Conservation (phyloP, 1,140 invertebrate genomes). For the Drosophila obscura region DNA sequence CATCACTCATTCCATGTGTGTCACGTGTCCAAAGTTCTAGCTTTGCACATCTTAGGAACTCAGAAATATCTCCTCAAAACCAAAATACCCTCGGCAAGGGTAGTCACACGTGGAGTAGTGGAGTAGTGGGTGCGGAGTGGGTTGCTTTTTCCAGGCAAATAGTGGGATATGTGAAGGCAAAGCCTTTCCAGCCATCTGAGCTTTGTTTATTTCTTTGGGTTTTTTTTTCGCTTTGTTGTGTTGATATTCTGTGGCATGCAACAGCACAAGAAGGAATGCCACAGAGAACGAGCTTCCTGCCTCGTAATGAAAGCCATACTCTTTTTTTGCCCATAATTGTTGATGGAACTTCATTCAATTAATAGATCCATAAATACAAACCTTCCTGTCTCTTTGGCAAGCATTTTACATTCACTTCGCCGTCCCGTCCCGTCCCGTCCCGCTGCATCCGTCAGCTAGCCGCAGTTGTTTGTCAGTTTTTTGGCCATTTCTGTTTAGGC, state of each 20-base stretch:
- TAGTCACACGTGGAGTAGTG: slow-evolving; percentile 40
- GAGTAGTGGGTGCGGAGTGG: not conserved
- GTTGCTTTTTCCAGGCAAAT: not conserved
- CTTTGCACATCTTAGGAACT: too few relatives aligned
- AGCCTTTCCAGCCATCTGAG: not conserved
- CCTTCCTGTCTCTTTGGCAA: not conserved
- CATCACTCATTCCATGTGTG: too few relatives aligned
- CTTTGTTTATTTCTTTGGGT: slow-evolving; percentile 37
- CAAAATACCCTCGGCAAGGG: slow-evolving; percentile 28
- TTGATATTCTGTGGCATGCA: slow-evolving; percentile 46
- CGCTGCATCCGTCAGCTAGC: slow-evolving; percentile 11
- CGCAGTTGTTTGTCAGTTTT: slow-evolving; percentile 60
- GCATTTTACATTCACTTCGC: slow-evolving; percentile 8
- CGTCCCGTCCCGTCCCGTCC: not conserved
- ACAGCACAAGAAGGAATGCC: slow-evolving; percentile 5
- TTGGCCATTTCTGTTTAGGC: slow-evolving; percentile 48
- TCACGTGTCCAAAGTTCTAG: too few relatives aligned
- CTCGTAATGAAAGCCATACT: slow-evolving; percentile 15
- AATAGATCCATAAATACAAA: slow-evolving; percentile 37
- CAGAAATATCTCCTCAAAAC: too few relatives aligned
- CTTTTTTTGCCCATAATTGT: too few relatives aligned
- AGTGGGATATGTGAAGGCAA: slow-evolving; percentile 1
- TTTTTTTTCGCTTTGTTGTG: slow-evolving; percentile 35
- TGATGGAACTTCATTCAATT: slow-evolving; percentile 28
- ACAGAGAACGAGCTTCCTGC: not conserved